Evolutionary conservation across 2,113 vertebrate genomes (phyloP), one percentile per base, ranked within the genome.

Genomic region (Crotophaga sulcirostris): DNA sequence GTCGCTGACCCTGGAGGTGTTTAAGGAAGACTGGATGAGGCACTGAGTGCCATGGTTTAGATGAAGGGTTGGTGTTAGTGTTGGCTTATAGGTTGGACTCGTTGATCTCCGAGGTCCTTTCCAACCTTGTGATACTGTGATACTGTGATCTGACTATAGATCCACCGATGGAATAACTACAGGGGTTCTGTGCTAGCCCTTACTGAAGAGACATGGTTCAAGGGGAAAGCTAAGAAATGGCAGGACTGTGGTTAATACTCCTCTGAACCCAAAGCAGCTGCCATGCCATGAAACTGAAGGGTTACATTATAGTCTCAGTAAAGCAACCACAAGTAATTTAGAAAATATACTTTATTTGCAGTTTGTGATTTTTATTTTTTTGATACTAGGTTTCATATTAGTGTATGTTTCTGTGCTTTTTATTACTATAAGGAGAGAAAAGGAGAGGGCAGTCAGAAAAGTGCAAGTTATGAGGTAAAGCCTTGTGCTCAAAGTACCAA

Each of bases 161-260:
- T 16, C 40, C 28, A 4, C 13, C 25, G 47, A 21, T 4, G 28
- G 38, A 8, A 1, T 44, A 31, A 56, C 14, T 54, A 6, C 13
- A 0, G 2, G 34, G 28, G 15, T 4, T 69, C 4, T 34, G 0
- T 21, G 7, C 18, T 12, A 25, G 19, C 34, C 26, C 29, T n/a
- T 85, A 36, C 51, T 58, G 44, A 73, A 4, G 76, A 83, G 31
- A 31, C n/a, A n/a, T 25, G 23, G 42, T 10, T 25, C 29, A 9
- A 12, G 42, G 73, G 33, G 36, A 74, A 59, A 86, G 29, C n/a
- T 79, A 1, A 47, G 40, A 24, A 8, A 1, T 8, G 13, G 19
- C 40, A 68, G 72, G n/a, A 3, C 31, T 40, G 28, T 31, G 72
- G 15, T 26, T 34, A 63, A 67, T 44, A 28, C 62, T 38, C 14